Conservation (phyloP, 2,797 vertebrate genomes). For the Alca torda region DNA sequence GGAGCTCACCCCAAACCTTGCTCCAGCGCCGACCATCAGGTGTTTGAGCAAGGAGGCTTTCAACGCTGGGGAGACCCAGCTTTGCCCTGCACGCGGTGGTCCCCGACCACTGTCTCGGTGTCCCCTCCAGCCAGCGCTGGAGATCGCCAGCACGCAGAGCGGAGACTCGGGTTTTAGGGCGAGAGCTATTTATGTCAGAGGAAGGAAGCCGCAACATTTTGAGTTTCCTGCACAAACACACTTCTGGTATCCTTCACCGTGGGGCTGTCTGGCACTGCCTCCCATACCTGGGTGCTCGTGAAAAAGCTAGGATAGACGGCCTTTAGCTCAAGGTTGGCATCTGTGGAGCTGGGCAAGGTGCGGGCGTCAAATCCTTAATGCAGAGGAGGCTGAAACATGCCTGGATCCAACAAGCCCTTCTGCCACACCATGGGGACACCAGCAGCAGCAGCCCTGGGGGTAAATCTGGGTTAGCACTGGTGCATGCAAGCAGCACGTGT, state of each 20-base stretch:
- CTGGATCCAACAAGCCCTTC: background rate
- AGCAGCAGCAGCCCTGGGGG: background rate
- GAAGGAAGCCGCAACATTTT: background rate
- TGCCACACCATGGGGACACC: background rate
- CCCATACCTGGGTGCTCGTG: background rate
- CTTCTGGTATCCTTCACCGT: background rate
- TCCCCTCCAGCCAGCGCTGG: background rate
- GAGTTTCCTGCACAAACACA: slow-evolving; percentile 19
- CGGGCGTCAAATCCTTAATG: fast-evolving
- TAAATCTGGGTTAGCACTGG: background rate
- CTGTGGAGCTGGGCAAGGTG: background rate
- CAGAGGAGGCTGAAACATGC: background rate
- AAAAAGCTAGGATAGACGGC: background rate
- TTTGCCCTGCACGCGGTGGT: fast-evolving
- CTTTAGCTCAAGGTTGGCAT: background rate
- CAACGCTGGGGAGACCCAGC: background rate
- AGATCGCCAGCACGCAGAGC: background rate
- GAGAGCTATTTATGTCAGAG: background rate
- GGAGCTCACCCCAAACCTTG: background rate
- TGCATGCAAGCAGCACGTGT: background rate
- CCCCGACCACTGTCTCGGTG: fast-evolving
- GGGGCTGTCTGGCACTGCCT: background rate
- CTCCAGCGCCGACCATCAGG: background rate
- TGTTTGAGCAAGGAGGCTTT: background rate
- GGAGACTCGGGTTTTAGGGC: fast-evolving